Evolutionary conservation across 2,888 invertebrate genomes (phyloP).

Genomic region (Phyllotreta striolata): DNA sequence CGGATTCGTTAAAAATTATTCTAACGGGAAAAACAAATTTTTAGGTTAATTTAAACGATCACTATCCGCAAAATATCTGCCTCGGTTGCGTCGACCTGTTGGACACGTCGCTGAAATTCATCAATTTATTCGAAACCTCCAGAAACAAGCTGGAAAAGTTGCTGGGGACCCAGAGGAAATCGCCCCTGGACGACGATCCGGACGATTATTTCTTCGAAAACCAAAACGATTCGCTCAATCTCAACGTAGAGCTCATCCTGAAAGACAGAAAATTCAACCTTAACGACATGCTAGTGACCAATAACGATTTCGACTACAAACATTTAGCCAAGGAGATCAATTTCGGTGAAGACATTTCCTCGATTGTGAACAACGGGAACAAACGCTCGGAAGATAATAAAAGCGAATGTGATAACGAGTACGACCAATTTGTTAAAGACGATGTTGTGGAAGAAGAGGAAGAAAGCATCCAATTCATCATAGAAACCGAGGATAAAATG

Average conservation of each 20-base stretch:
- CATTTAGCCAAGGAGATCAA: constrained; percentile 47
- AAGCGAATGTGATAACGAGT: constrained; percentile 14
- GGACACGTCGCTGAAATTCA: constrained; percentile 36
- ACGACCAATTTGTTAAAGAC: constrained; percentile 22
- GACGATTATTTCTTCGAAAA: constrained; percentile 3
- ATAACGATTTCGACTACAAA: constrained; percentile 32
- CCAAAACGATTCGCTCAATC: constrained; percentile 22
- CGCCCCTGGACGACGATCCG: constrained; percentile 10
- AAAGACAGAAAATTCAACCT: constrained; percentile 46
- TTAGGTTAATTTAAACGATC: constrained; percentile 32
- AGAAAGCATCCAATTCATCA: constrained; percentile 10
- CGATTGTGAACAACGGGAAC: constrained; percentile 37
- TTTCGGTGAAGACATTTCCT: constrained; percentile 48
- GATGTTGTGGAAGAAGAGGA: constrained; percentile 8
- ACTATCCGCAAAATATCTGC: constrained; percentile 37
- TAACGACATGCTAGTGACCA: constrained; percentile 44
- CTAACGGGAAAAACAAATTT: constrained; percentile 13
- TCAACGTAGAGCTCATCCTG: constrained; percentile 47
- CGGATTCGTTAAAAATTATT: not conserved
- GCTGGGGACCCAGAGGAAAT: constrained; percentile 9
- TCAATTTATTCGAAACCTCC: constrained; percentile 34
- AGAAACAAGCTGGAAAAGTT: constrained; percentile 27
- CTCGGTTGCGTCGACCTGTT: constrained; percentile 38
- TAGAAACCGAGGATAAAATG: constrained; percentile 1
- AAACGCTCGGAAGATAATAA: not conserved